Percentiles rank a stretch among this genome's conserved stretches.
These are phyloP conservation scores for Aricia agestis DNA, from an alignment of 1,140 invertebrate species.

Conservation along the genomic window DNA sequence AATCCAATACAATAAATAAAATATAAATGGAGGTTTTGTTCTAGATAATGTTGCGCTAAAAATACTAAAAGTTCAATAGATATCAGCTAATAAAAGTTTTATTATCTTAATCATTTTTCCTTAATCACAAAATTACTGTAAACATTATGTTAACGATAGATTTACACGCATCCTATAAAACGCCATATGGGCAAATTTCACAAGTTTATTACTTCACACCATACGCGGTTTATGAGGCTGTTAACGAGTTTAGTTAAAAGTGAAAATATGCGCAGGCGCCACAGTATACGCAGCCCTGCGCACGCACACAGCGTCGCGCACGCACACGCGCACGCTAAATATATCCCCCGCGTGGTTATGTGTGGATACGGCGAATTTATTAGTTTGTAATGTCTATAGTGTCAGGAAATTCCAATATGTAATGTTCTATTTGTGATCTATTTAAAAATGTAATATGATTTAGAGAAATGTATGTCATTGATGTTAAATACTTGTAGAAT, in stretches of 20 bases:
- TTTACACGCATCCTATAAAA: background rate
- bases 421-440: too few relatives aligned
- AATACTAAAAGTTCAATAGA: too few relatives aligned
- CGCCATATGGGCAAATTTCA: background rate
- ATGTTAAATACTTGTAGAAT: too few relatives aligned
- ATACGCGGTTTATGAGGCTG: background rate
- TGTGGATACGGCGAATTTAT: slow-evolving; percentile 35
- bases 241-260: background rate
- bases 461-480: too few relatives aligned
- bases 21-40: too few relatives aligned
- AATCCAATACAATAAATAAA: too few relatives aligned
- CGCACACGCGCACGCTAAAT: slow-evolving; percentile 23
- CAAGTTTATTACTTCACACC: background rate
- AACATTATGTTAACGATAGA: background rate
- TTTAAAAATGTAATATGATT: too few relatives aligned
- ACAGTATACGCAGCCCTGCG: slow-evolving; percentile 44
- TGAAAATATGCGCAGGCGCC: slow-evolving; percentile 17
- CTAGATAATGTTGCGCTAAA: too few relatives aligned
- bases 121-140: background rate
- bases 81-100: too few relatives aligned
- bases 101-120: too few relatives aligned
- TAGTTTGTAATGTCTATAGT: background rate
- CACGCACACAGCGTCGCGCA: slow-evolving; percentile 28
- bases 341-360: slow-evolving; percentile 21
- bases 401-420: background rate